These are phyloP conservation scores for Daubentonia madagascariensis DNA, from an alignment of 2,113 vertebrate species.

Conservation along the genomic window DNA sequence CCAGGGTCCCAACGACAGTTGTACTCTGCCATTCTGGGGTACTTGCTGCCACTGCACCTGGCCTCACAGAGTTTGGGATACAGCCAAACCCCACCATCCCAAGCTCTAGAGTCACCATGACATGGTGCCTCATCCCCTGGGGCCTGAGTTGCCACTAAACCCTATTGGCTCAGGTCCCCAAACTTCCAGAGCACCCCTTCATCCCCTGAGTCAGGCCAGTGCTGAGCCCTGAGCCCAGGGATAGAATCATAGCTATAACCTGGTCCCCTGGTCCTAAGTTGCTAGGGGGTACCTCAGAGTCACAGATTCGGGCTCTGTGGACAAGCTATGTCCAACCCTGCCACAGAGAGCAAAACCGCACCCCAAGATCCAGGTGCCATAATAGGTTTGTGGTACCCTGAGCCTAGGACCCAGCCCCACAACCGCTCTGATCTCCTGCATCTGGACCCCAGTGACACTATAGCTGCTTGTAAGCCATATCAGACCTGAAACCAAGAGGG, in stretches of 20 bases:
- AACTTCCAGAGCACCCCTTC: not conserved
- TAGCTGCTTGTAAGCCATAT: not conserved
- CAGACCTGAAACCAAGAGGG: not conserved
- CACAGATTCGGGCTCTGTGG: not conserved
- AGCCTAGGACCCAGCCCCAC: not conserved
- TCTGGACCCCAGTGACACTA: not conserved
- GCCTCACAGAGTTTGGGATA: not conserved
- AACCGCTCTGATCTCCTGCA: not conserved
- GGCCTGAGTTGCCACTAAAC: not conserved
- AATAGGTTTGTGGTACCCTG: not conserved
- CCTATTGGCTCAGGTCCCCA: not conserved
- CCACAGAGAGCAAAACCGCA: not conserved
- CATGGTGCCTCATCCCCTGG: not conserved
- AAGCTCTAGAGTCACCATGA: not conserved
- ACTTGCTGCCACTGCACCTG: not conserved
- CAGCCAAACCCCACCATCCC: not conserved
- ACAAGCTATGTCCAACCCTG: not conserved
- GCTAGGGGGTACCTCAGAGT: not conserved
- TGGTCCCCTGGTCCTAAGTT: not conserved
- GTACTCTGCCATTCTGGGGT: not conserved
- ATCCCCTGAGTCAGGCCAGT: not conserved
- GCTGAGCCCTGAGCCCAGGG: not conserved
- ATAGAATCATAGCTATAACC: not conserved
- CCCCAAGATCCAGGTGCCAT: not conserved
- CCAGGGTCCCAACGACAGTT: not conserved